phyloP scores from a whole-genome alignment of 2,113 vertebrate species.

The Galemys pyrenaicus region DNA sequence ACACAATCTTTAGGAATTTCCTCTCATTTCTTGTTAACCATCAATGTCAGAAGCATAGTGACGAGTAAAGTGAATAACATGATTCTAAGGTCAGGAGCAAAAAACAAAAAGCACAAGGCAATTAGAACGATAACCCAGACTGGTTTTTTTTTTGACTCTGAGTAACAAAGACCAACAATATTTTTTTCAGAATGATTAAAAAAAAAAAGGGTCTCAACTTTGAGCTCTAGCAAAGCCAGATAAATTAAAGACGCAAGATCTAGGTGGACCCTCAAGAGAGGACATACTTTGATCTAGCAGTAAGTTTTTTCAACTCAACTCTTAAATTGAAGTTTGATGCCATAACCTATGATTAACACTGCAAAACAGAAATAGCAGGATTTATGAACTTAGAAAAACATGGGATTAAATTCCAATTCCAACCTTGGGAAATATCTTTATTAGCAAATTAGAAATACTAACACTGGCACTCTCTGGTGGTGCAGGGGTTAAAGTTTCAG shows the following conservation, averaged over 20 bases:
- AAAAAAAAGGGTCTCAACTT: slow-evolving; percentile 45
- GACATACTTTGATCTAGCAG: neutral
- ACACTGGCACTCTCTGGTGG: no score
- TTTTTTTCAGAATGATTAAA: slow-evolving; percentile 53
- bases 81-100: neutral
- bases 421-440: neutral
- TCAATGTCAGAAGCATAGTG: slow-evolving; percentile 22
- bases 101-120: neutral
- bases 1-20: slow-evolving; percentile 30
- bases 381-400: neutral
- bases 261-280: neutral
- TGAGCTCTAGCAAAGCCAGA: neutral
- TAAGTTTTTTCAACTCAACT: neutral
- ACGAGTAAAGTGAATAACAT: neutral
- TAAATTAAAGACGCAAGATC: neutral
- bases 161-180: neutral
- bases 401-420: neutral
- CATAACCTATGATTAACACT: neutral
- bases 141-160: neutral
- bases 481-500: no score
- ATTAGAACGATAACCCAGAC: slow-evolving; percentile 29
- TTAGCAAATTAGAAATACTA: neutral
- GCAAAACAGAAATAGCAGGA: neutral
- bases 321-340: neutral
- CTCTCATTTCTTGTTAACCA: neutral